A percentile compares a stretch with the other conserved stretches of the same genome.
Evolutionary conservation across 1,140 invertebrate species (phyloP).

Genomic region (Pseudomyrmex pallidus): DNA sequence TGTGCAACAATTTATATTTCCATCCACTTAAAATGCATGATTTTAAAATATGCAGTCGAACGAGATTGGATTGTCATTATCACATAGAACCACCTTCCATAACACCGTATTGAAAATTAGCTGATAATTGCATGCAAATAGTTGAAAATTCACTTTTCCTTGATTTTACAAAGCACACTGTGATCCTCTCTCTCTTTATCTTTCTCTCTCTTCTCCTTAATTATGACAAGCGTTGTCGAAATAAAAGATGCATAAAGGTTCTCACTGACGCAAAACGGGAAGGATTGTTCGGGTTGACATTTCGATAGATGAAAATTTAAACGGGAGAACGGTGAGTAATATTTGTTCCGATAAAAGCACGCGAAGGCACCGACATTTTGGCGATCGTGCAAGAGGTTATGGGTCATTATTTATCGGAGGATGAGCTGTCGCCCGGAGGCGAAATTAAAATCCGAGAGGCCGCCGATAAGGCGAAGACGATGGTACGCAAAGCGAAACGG

Average conservation of each 20-base stretch:
- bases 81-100: background rate
- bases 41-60: background rate
- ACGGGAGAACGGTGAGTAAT: slow-evolving; percentile 15
- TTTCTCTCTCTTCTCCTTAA: background rate
- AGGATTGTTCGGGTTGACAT: slow-evolving; percentile 21
- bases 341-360: slow-evolving; percentile 26
- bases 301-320: slow-evolving; percentile 41
- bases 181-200: too few species aligned
- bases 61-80: slow-evolving; percentile 1
- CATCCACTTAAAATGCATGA: background rate
- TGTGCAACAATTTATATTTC: slow-evolving; percentile 5
- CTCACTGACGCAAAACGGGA: slow-evolving; percentile 7
- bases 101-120: background rate
- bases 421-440: slow-evolving; percentile 56
- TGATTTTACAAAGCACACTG: background rate
- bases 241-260: slow-evolving; percentile 36
- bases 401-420: slow-evolving; percentile 55
- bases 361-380: slow-evolving; percentile 26
- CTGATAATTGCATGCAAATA: background rate
- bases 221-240: background rate
- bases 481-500: slow-evolving; percentile 10
- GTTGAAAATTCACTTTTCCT: background rate
- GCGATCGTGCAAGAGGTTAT: slow-evolving; percentile 35
- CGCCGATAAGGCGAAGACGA: slow-evolving; percentile 40
- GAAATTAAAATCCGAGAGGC: slow-evolving; percentile 53